Evolutionary conservation across 2,113 vertebrate genomes (phyloP), one percentile per base, ranked within the genome.

Genomic region (Paramormyrops kingsleyae): DNA sequence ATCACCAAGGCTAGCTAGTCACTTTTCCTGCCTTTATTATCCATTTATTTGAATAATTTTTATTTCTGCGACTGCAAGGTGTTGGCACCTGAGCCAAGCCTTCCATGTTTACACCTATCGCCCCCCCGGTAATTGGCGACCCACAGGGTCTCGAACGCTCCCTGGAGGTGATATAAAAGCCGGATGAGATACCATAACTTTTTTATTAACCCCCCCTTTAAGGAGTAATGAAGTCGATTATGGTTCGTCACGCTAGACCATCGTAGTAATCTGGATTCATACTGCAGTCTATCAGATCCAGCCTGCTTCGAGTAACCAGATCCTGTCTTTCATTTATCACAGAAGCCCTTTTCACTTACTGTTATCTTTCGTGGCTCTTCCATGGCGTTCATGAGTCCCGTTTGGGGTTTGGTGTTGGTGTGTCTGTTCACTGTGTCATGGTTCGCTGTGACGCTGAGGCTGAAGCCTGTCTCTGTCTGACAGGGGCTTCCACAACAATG

Each of bases 401-500:
- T n/a, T 1, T 3, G 19, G 44, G 6, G 24, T 62, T 62, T 62
- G 59, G 62, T 27, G 62, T 4, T 66, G 70, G 70, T 17, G 70
- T 39, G 35, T 39, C 31, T 77, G 70, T 13, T 31, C 66, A 35
- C 3, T 35, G 66, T 13, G 15, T 42, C 80, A 17, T 3, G 7
- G 21, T 47, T 31, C 27, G 2, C 8, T 56, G 24, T 62, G 52
- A 83, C 0, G 17, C 12, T 13, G 24, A 46, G 74, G 8, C 9
- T 42, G n/a, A 53, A 52, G 15, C 6, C 52, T 50, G 66, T 88
- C 59, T 77, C 53, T 70, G 83, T 94, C 94, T 95, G 92, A 87
- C 95, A 99, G 98, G 0, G 98, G 97, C 3, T 99, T 99, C 94
- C 98, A 99, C 91, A 98, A 97, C 96, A 99, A 99, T 95, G 97